These are phyloP conservation scores for Calidris pugnax DNA, from an alignment of 2,113 vertebrate species.

Conservation along the genomic window DNA sequence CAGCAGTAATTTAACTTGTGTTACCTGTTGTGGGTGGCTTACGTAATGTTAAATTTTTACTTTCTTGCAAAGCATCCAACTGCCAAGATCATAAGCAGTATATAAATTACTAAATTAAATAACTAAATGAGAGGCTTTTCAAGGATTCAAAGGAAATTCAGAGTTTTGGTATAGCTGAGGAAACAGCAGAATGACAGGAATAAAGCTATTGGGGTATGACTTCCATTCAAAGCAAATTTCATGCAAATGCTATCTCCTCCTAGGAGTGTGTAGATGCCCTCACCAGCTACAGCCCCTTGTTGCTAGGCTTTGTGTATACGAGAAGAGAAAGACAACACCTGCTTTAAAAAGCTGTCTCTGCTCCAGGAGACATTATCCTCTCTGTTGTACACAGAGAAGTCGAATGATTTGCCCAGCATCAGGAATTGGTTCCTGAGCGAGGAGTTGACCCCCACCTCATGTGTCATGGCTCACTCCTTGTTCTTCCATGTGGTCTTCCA, in stretches of 20 bases:
- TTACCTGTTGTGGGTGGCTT: constrained; percentile 64
- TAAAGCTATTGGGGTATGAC: background rate
- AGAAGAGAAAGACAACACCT: background rate
- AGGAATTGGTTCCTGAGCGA: background rate
- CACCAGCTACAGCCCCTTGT: background rate
- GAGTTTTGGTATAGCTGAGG: background rate
- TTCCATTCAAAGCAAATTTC: constrained; percentile 9
- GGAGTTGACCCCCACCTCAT: background rate
- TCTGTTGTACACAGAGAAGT: background rate
- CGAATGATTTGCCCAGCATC: background rate
- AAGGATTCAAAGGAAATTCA: constrained; percentile 3
- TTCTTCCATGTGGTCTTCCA: background rate
- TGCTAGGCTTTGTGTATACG: background rate
- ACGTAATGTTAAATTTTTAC: constrained; percentile 20
- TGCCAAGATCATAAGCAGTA: constrained; percentile 31
- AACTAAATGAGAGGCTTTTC: constrained; percentile 11
- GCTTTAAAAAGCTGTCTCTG: background rate
- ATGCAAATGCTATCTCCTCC: background rate
- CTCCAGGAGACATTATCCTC: background rate
- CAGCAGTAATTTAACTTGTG: constrained; percentile 35
- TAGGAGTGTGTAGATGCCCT: background rate
- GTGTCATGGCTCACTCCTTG: background rate
- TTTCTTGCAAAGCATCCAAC: background rate
- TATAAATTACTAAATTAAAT: constrained; percentile 22
- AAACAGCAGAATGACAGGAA: background rate